Conservation (phyloP, 2,797 vertebrate genomes). For the Enteromius radiatus region DNA sequence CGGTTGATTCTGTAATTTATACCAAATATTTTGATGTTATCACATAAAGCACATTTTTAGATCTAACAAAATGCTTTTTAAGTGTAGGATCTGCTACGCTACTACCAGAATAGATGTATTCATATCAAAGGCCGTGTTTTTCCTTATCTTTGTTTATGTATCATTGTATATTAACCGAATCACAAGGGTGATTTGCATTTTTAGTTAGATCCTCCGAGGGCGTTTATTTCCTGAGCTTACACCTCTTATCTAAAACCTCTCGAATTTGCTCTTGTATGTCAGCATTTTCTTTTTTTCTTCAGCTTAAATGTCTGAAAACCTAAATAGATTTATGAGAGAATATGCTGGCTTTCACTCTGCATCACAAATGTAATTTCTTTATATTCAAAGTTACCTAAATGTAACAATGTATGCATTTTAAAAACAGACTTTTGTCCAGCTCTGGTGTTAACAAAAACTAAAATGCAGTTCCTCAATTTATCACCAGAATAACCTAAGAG, state of each 20-base stretch:
- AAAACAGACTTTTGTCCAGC: neutral
- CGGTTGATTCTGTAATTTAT: neutral
- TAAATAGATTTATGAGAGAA: neutral
- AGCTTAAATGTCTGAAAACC: neutral
- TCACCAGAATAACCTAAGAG: neutral
- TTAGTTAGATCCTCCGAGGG: neutral
- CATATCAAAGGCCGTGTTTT: neutral
- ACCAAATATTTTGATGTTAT: neutral
- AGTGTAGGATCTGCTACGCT: neutral
- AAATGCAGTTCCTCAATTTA: neutral
- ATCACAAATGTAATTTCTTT: neutral
- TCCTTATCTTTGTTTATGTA: neutral
- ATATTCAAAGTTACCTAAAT: no score
- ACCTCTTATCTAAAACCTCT: conserved; percentile 25
- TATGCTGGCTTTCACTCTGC: neutral
- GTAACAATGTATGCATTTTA: neutral
- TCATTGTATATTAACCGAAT: neutral
- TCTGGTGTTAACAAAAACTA: neutral
- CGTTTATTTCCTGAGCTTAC: conserved; percentile 15
- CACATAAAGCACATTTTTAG: conserved; percentile 2
- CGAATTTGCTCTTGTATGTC: neutral
- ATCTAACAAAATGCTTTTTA: neutral
- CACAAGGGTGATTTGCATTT: neutral
- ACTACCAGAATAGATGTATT: neutral
- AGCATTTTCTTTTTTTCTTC: no score